Evolutionary conservation across 2,797 vertebrate species (phyloP).

Genomic region (Sebastes iracundus): DNA sequence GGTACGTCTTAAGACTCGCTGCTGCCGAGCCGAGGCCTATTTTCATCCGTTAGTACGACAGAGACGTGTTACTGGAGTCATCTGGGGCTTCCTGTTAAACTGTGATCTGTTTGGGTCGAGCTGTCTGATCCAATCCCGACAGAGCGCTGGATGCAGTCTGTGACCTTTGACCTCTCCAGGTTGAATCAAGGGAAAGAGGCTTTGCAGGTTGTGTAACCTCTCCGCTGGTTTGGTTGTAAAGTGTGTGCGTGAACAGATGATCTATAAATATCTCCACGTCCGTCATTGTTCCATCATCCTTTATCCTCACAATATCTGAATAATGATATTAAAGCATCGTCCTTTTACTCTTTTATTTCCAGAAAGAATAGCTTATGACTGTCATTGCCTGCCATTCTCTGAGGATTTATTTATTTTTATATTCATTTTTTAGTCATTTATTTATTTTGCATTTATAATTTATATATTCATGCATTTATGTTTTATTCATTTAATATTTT

Average conservation of each 20-base stretch:
- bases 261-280: not conserved
- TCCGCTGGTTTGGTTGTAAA: not conserved
- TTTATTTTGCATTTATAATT: too few species aligned
- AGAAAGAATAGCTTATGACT: not conserved
- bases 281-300: not conserved
- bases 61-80: not conserved
- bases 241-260: not conserved
- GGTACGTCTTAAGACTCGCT: not conserved
- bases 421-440: too few species aligned
- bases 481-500: too few species aligned
- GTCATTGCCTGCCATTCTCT: not conserved
- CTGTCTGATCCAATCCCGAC: not conserved
- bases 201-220: constrained; percentile 23
- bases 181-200: constrained; percentile 18
- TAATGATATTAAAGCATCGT: too few species aligned
- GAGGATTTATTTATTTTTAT: not conserved
- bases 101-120: not conserved
- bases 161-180: constrained; percentile 15
- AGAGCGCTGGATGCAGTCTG: not conserved
- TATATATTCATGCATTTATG: too few species aligned
- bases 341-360: too few species aligned
- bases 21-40: not conserved
- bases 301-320: not conserved
- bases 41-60: not conserved
- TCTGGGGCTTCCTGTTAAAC: not conserved